phyloP scores from a whole-genome alignment of 2,888 invertebrate genomes.

The Tridacna gigas region DNA sequence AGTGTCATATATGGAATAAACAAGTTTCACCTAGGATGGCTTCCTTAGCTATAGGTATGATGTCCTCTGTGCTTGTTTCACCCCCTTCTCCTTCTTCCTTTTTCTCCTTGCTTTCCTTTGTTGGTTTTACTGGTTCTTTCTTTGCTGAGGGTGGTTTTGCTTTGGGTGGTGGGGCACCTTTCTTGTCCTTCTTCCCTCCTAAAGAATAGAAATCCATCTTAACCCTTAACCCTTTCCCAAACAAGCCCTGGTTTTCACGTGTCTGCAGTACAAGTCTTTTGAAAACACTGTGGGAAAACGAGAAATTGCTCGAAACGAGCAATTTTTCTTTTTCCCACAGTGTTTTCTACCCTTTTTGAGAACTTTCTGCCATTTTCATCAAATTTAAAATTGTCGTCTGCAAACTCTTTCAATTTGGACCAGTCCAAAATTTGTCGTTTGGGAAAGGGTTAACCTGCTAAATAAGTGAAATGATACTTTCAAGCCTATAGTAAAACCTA shows the following conservation, averaged over 20 bases:
- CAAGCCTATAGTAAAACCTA: no score
- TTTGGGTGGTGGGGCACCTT: slow-evolving; percentile 41
- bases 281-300: background rate
- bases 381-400: no score
- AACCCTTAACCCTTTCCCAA: background rate
- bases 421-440: background rate
- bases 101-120: slow-evolving; percentile 57
- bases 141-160: slow-evolving; percentile 54
- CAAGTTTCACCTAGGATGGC: slow-evolving; percentile 77
- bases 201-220: background rate
- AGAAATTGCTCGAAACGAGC: background rate
- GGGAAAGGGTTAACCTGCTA: background rate
- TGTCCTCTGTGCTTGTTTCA: slow-evolving; percentile 75
- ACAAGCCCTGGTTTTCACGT: background rate
- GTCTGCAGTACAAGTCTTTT: background rate
- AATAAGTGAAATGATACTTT: no score
- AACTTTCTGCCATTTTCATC: no score
- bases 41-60: slow-evolving; percentile 79
- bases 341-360: background rate
- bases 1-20: no score
- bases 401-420: no score
- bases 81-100: slow-evolving; percentile 58
- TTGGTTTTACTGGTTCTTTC: slow-evolving; percentile 36
- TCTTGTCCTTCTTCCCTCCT: slow-evolving; percentile 57
- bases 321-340: background rate